Base-by-base conservation (phyloP, 2,113 vertebrate species). In the Psephotus haematonotus region DNA sequence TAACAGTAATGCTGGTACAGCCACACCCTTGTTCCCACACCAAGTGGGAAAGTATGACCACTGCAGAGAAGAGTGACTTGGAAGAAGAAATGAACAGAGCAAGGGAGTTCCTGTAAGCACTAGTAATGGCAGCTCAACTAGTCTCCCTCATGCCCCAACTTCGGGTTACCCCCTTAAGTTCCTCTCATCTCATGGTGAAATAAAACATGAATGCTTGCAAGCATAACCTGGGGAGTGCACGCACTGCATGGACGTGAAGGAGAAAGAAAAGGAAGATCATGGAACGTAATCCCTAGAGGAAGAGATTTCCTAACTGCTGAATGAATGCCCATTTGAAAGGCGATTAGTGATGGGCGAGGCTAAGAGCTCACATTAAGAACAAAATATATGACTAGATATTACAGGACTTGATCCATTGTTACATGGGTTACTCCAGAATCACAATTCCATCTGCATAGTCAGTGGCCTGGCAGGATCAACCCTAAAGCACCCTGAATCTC, bases 111-210 rank as follows among this genome's bases (percentile, higher is more conserved):
- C 44, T 19, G 1, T 17, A 44, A 77, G 9, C 49, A 25, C 29
- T 39, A 10, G 24, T 24, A 67, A 25, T 2, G 6, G 24, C 29
- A 47, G 11, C 46, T 68, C 50, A 52, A 9, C 10, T 22, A 13
- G 10, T 33, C 6, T 50, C 28, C 23, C 9, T 25, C 13, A 24
- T 2, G 1, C 12, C 3, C 9, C 14, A 27, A 11, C 7, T 2
- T 62, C 33, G 14, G 4, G 11, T 57, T 44, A 57, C 6, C 8
- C 6, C 6, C 2, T 0, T 2, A 9, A 6, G 3, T 47, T 68
- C 5, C 1, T 27, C 9, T 24, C 7, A 15, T 75, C 1, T 0
- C 17, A 43, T 0, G 0, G 44, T 7, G 8, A 79, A 87, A 47
- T 15, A 85, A 3, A 11, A 24, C 18, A 28, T 0, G 0, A 71